phyloP scores from a whole-genome alignment of 92 coral and sea anemone species.

The Hydrozoanthus gracilis region DNA sequence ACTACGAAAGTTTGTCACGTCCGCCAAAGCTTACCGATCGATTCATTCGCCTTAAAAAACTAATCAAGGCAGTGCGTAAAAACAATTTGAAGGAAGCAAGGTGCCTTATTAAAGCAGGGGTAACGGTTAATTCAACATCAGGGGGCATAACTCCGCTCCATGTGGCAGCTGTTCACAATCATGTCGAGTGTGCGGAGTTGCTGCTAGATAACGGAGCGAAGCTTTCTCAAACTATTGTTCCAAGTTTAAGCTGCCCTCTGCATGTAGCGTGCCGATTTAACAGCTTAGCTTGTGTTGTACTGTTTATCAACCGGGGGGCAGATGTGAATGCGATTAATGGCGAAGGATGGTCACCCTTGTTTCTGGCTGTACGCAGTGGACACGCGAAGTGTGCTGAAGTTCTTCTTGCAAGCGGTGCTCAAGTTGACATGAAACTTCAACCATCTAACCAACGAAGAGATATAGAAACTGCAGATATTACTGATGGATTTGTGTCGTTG shows the following conservation, averaged over 20 bases:
- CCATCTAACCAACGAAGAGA: conserved; percentile 32
- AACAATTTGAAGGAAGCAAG: conserved; percentile 62
- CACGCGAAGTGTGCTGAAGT: conserved; percentile 59
- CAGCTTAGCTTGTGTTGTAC: conserved; percentile 71
- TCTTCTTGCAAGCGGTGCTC: conserved; percentile 59
- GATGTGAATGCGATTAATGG: conserved; percentile 69
- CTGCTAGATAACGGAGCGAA: conserved; percentile 63
- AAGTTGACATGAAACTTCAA: conserved; percentile 49
- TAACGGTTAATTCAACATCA: conserved; percentile 64
- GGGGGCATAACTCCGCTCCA: conserved; percentile 72
- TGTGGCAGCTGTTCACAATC: conserved; percentile 73
- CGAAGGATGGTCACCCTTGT: conserved; percentile 76
- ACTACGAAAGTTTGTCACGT: neutral
- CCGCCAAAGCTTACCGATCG: conserved; percentile 42
- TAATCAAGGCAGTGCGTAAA: conserved; percentile 68
- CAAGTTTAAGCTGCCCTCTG: conserved; percentile 58
- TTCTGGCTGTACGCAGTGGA: conserved; percentile 71
- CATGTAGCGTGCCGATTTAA: conserved; percentile 73
- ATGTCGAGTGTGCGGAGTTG: conserved; percentile 75
- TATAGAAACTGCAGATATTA: conserved; percentile 43
- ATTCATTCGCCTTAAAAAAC: conserved; percentile 60
- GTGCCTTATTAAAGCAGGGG: conserved; percentile 62
- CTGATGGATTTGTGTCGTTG: conserved; percentile 63
- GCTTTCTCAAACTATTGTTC: conserved; percentile 59
- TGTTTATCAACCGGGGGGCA: conserved; percentile 59